Evolutionary conservation across 1,140 invertebrate species (phyloP).

Genomic region (Anastatus disparis): DNA sequence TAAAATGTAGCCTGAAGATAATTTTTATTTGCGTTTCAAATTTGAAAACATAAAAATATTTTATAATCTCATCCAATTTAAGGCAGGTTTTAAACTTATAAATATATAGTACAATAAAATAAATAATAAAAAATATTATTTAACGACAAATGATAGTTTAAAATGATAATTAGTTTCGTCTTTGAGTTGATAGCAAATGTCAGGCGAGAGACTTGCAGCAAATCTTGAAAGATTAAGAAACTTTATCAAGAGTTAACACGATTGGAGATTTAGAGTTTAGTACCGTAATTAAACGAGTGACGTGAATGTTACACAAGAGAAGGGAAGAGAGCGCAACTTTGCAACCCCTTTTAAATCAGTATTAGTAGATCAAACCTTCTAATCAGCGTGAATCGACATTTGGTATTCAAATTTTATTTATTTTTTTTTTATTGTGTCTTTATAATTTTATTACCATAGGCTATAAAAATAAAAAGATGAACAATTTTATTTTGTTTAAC

Average conservation of each 20-base stretch:
- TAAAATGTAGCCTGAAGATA: no score
- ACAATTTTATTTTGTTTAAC: slow-evolving; percentile 28
- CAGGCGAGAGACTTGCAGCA: not conserved
- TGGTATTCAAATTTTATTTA: slow-evolving; percentile 43
- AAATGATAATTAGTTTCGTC: slow-evolving; percentile 5
- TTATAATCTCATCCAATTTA: no score
- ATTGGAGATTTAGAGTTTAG: slow-evolving; percentile 39
- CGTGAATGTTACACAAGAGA: slow-evolving; percentile 23
- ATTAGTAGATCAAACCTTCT: slow-evolving; percentile 40
- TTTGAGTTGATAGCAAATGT: slow-evolving; percentile 9
- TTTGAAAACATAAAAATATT: no score
- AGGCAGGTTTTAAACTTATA: no score
- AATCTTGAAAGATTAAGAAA: slow-evolving; percentile 38
- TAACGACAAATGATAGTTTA: no score
- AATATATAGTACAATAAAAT: no score
- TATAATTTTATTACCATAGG: slow-evolving; percentile 18
- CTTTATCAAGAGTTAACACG: slow-evolving; percentile 42
- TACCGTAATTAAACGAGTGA: slow-evolving; percentile 40
- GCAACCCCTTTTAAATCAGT: slow-evolving; percentile 42
- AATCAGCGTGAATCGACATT: slow-evolving; percentile 41
- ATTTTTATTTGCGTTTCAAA: no score
- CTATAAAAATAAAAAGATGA: slow-evolving; percentile 7
- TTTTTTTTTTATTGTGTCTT: slow-evolving; percentile 12
- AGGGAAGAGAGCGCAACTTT: slow-evolving; percentile 29
- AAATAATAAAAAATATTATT: no score